Conservation (phyloP, 2,797 vertebrate genomes). For the Chelon labrosus region DNA sequence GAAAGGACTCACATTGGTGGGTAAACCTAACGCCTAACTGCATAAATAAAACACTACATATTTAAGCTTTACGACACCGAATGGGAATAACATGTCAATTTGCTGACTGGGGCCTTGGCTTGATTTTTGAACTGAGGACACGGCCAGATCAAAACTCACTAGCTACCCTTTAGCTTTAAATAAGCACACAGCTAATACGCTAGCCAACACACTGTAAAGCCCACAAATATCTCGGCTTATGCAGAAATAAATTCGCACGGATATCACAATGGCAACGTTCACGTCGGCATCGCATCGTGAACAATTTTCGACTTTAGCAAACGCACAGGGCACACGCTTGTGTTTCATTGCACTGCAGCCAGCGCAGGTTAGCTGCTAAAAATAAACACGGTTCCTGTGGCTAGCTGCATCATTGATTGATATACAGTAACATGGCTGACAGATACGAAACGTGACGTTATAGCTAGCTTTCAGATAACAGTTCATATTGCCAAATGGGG, state of each 20-base stretch:
- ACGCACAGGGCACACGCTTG: slow-evolving; percentile 7
- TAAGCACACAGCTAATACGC: slow-evolving; percentile 44
- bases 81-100: not conserved
- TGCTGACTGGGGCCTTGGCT: slow-evolving; percentile 43
- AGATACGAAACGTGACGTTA: slow-evolving; percentile 62
- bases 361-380: slow-evolving; percentile 80
- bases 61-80: not conserved
- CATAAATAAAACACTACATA: not conserved
- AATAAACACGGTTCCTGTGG: slow-evolving; percentile 81
- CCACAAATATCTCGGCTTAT: slow-evolving; percentile 9
- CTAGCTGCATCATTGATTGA: slow-evolving; percentile 81
- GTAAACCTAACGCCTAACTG: not conserved
- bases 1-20: not conserved
- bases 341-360: slow-evolving; percentile 57
- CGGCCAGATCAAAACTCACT: slow-evolving; percentile 51
- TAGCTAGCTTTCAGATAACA: slow-evolving; percentile 14
- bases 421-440: slow-evolving; percentile 81
- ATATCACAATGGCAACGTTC: not conserved
- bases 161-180: slow-evolving; percentile 59
- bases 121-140: slow-evolving; percentile 48
- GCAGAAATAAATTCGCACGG: not conserved
- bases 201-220: slow-evolving; percentile 47
- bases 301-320: not conserved
- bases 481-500: not conserved
- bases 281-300: not conserved